Evolutionary conservation across 2,888 invertebrate species (phyloP).

Genomic region (Xylota segnis): DNA sequence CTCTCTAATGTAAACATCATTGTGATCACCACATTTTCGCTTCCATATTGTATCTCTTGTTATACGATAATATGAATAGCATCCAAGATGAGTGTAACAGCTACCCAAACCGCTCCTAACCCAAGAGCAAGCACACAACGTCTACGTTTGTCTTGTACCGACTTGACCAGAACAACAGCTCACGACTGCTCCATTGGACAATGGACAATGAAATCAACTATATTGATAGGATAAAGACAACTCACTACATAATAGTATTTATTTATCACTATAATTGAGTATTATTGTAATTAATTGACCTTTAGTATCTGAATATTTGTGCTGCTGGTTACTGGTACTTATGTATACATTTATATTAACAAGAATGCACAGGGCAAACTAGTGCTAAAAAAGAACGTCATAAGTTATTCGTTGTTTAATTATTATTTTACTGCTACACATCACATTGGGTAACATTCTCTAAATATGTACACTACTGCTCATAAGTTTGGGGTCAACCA

Average conservation of each 20-base stretch:
- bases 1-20: too few relatives aligned
- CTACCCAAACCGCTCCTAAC: too few relatives aligned
- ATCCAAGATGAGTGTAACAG: too few relatives aligned
- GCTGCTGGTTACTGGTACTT: slow-evolving; percentile 8
- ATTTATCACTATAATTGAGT: slow-evolving; percentile 48
- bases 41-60: too few relatives aligned
- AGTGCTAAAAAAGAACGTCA: not conserved
- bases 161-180: too few relatives aligned
- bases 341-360: not conserved
- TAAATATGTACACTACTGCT: too few relatives aligned
- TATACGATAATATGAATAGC: too few relatives aligned
- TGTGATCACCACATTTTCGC: too few relatives aligned
- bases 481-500: too few relatives aligned
- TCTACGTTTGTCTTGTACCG: too few relatives aligned
- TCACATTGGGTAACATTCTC: slow-evolving; percentile 17
- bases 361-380: slow-evolving; percentile 10
- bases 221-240: not conserved
- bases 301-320: slow-evolving; percentile 40
- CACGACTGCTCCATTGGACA: too few relatives aligned
- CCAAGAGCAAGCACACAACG: too few relatives aligned
- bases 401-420: slow-evolving; percentile 24
- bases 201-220: not conserved
- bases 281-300: slow-evolving; percentile 45
- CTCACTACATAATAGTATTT: slow-evolving; percentile 26
- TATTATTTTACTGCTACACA: not conserved